These are phyloP conservation scores for Calidris pygmaea DNA, from an alignment of 2,113 vertebrate species.

Conservation along the genomic window DNA sequence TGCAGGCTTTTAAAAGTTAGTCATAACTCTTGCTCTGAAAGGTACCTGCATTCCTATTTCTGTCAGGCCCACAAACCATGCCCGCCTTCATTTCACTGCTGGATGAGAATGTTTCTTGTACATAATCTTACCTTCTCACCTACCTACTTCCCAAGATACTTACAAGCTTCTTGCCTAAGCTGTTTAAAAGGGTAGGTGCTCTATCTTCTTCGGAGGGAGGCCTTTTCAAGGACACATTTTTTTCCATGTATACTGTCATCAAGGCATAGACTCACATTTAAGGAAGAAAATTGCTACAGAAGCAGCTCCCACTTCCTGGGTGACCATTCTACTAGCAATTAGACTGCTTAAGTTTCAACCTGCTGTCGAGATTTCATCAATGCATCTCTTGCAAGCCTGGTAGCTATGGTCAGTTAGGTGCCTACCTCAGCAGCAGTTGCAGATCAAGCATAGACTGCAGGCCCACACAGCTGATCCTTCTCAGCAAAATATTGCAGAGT, in stretches of 20 bases:
- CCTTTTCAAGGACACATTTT: not conserved
- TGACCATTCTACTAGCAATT: not conserved
- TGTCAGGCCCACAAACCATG: not conserved
- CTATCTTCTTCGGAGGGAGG: not conserved
- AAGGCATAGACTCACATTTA: not conserved
- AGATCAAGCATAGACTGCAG: not conserved
- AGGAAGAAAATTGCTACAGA: not conserved
- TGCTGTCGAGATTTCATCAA: not conserved
- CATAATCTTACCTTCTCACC: not conserved
- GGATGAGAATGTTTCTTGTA: not conserved
- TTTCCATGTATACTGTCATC: not conserved
- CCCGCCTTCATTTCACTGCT: accelerated
- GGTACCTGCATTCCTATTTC: not conserved
- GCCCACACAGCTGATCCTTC: not conserved
- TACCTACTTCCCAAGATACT: not conserved
- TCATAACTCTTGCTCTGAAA: not conserved
- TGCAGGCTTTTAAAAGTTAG: not conserved
- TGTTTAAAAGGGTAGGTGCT: not conserved
- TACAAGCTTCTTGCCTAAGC: not conserved
- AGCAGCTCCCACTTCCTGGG: not conserved
- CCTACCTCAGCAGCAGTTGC: not conserved
- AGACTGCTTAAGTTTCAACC: not conserved
- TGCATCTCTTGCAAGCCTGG: not conserved
- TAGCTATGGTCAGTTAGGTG: not conserved
- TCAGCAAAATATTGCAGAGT: not conserved